Conservation (phyloP, 2,113 vertebrate species). For the Phoenicopterus ruber region DNA sequence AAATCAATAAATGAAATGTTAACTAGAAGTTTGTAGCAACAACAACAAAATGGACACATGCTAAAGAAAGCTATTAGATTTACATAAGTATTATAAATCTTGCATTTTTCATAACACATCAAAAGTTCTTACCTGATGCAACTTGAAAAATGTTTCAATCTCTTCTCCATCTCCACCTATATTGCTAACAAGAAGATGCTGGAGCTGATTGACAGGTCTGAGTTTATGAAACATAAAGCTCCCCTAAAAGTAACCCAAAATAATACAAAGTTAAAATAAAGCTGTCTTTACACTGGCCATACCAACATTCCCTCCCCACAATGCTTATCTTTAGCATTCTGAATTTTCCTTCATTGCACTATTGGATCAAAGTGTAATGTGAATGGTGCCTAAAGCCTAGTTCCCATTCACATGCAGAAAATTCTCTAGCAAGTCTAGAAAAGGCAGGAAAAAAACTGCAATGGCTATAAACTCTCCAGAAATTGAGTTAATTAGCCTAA, state of each 20-base stretch:
- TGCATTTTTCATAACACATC: not conserved
- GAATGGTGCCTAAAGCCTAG: not conserved
- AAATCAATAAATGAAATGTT: not conserved
- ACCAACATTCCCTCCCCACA: not conserved
- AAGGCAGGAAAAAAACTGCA: not conserved
- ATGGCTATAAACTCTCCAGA: not conserved
- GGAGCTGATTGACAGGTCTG: constrained; percentile 92
- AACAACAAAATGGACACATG: not conserved
- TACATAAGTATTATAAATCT: not conserved
- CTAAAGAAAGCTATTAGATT: not conserved
- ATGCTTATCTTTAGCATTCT: not conserved
- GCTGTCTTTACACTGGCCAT: not conserved
- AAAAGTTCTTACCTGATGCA: constrained; percentile 85
- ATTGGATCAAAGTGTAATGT: fast-evolving
- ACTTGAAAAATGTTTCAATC: constrained; percentile 94
- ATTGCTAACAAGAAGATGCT: constrained; percentile 92
- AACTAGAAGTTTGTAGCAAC: not conserved
- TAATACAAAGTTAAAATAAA: not conserved
- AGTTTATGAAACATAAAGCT: constrained; percentile 97
- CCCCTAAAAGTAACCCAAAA: constrained; percentile 74
- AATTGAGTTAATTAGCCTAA: not conserved
- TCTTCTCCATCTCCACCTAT: constrained; percentile 93
- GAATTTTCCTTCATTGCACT: not conserved
- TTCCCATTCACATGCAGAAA: not conserved
- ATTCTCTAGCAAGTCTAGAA: not conserved